phyloP scores from a whole-genome alignment of 2,113 vertebrate species.

The Natator depressus region DNA sequence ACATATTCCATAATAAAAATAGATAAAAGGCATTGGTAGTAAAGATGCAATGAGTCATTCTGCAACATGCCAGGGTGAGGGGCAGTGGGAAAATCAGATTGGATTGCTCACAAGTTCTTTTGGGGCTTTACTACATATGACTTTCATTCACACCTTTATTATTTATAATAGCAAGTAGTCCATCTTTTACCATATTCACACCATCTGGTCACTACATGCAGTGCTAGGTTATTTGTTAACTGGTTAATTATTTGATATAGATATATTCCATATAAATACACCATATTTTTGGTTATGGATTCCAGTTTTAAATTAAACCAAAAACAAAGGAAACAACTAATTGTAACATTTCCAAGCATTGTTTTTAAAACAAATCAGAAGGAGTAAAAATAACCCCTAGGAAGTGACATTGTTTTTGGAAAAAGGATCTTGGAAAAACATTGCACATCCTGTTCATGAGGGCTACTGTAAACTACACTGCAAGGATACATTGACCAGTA shows the following conservation, averaged over 20 bases:
- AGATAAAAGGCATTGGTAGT: neutral
- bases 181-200: neutral
- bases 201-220: neutral
- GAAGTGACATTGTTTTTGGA: neutral
- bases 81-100: neutral
- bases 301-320: neutral
- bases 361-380: neutral
- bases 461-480: neutral
- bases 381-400: neutral
- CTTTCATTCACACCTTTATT: neutral
- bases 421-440: neutral
- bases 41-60: neutral
- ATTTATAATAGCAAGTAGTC: neutral
- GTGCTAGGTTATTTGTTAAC: neutral
- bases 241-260: neutral
- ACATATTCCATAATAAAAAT: neutral
- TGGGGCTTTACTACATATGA: neutral
- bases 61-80: neutral
- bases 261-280: neutral
- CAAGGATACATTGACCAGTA: neutral
- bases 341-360: neutral
- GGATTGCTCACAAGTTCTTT: neutral
- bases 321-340: neutral
- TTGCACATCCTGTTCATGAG: neutral
- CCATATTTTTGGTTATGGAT: neutral